A percentile compares a stretch with the other conserved stretches of the same genome.
These are phyloP conservation scores for Petrocephalus microphthalmus DNA, from an alignment of 2,113 vertebrate genomes.

Conservation along the genomic window DNA sequence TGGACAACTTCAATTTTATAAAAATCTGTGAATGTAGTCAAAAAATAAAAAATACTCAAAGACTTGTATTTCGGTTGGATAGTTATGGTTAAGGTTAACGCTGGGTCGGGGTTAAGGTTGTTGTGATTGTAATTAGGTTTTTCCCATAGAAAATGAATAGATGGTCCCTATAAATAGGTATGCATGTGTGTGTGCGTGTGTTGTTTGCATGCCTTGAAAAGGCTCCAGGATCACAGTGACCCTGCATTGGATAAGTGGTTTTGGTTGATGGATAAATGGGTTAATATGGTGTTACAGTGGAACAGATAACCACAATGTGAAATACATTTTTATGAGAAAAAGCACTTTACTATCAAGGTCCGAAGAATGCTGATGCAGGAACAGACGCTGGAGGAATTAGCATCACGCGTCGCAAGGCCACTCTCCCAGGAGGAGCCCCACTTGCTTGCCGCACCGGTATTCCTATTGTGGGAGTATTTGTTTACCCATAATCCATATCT, in stretches of 20 bases:
- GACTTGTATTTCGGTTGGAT: too few species aligned
- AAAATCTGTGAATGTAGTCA: too few species aligned
- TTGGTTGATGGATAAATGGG: not conserved
- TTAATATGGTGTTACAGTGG: not conserved
- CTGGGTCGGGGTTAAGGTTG: too few species aligned
- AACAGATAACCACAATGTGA: not conserved
- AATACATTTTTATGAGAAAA: not conserved
- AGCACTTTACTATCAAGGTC: not conserved
- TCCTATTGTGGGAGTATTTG: not conserved
- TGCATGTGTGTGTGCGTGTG: too few species aligned
- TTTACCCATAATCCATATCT: not conserved
- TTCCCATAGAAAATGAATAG: too few species aligned
- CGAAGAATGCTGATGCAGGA: not conserved
- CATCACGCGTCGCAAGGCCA: not conserved
- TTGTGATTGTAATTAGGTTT: too few species aligned
- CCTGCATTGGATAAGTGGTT: too few species aligned
- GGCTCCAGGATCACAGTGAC: too few species aligned
- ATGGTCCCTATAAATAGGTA: too few species aligned
- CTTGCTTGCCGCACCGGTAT: not conserved
- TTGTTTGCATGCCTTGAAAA: not conserved
- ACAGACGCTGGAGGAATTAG: not conserved
- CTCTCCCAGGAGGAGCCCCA: not conserved
- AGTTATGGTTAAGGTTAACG: too few species aligned
- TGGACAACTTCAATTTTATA: too few species aligned
- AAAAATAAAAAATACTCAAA: too few species aligned